phyloP scores from a whole-genome alignment of 2,113 vertebrate species.

The Dasyornis broadbenti region DNA sequence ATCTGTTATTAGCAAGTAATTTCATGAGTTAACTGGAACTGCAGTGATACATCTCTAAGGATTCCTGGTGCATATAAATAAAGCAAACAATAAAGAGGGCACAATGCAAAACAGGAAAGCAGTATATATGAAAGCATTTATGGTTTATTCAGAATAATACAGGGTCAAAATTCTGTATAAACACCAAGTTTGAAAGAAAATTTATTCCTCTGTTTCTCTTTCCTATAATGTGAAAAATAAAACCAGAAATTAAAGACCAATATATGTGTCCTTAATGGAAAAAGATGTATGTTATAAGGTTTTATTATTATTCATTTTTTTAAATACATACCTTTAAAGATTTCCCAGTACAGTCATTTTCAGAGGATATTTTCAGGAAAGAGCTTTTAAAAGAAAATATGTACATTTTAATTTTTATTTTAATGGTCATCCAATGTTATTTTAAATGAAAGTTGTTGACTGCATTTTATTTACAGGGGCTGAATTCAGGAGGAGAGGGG shows the following conservation, averaged over 20 bases:
- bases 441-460: background rate
- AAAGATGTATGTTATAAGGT: rapidly evolving
- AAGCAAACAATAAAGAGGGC: background rate
- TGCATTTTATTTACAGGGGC: background rate
- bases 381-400: background rate
- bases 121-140: background rate
- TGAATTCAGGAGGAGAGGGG: background rate
- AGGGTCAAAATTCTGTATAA: background rate
- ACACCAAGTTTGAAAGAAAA: background rate
- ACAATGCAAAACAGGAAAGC: background rate
- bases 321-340: background rate
- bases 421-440: background rate
- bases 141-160: background rate
- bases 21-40: background rate
- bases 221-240: background rate
- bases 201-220: background rate
- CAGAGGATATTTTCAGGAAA: background rate
- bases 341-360: background rate
- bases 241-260: background rate
- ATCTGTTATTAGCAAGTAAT: background rate
- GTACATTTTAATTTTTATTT: background rate
- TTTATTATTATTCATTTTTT: background rate
- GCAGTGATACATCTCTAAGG: background rate
- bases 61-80: background rate
- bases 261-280: background rate